Evolutionary conservation across 2,797 vertebrate species (phyloP), one percentile per base, ranked within the genome.

Genomic region (Brachymystax lenok): DNA sequence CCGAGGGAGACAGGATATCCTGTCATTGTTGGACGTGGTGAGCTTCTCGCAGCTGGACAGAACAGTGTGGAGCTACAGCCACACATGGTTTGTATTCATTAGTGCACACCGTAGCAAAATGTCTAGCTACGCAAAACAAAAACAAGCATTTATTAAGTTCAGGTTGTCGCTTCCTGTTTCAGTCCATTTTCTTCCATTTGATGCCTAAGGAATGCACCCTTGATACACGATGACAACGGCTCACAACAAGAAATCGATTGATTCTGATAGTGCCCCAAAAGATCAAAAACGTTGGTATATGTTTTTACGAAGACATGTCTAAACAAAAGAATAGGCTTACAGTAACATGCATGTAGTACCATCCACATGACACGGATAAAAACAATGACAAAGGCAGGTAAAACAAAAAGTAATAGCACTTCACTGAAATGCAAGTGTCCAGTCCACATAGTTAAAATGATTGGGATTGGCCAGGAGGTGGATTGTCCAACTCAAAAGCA

Each of bases 371-470:
- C 71, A 74, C 63, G 59, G 76, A 76, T 80, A 40, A 28, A 67
- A 35, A 79, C 35, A 67, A 46, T 12, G 10, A 27, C 19, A 63
- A 63, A 61, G 24, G 24, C 59, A 8, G 59, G 21, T 27, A 24
- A 10, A 27, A 63, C 10, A 17, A 71, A 76, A 75, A 76, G 79
- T 72, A 33, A 76, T 78, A 76, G 72, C 77, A 80, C 56, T 80
- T 70, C 74, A 83, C 69, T 79, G 79, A 87, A 79, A 79, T 83
- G 85, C 75, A 16, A 64, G 50, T 76, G 71, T 4, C 33, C 30
- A 68, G 12, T 74, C 35, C 66, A 17, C 66, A 6, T 30, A 66
- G 13, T 24, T 27, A 12, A 63, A 63, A 63, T 27, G 21, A 27
- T 63, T 10, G 21, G 8, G 8, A 24, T 63, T 63, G 59, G 21